Conservation (phyloP, 2,797 vertebrate genomes). For the Smutsia temminckii region DNA sequence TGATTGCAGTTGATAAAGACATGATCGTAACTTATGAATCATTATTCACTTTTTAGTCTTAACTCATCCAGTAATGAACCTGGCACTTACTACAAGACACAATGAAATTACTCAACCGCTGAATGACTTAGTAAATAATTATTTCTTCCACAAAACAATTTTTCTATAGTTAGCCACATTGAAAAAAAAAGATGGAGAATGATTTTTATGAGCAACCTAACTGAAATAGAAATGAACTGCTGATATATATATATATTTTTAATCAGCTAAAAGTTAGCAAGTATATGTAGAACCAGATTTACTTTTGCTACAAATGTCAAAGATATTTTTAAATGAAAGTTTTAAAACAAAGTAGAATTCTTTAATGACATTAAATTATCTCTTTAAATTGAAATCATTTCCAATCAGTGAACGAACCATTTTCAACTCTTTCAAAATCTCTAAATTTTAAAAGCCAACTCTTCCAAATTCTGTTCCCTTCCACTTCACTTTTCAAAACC, state of each 20-base stretch:
- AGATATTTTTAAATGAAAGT: neutral
- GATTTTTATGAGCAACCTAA: slow-evolving; percentile 22
- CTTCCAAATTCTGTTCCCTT: neutral
- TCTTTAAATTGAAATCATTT: neutral
- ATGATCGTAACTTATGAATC: neutral
- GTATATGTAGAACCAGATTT: neutral
- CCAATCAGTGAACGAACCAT: neutral
- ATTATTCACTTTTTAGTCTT: neutral
- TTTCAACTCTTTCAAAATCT: slow-evolving; percentile 29
- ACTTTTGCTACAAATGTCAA: neutral
- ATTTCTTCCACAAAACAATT: neutral
- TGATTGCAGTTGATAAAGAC: neutral
- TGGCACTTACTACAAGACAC: neutral
- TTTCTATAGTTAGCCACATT: neutral
- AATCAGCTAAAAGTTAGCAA: neutral
- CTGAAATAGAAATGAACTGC: neutral
- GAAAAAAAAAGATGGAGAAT: neutral
- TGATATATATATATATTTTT: neutral
- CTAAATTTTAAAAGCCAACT: neutral
- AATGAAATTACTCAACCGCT: neutral
- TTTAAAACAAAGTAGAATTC: neutral
- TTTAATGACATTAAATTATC: neutral
- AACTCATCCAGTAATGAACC: neutral
- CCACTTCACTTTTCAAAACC: neutral
- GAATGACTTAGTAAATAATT: neutral